A percentile compares a stretch with the other conserved stretches of the same genome.
These are phyloP conservation scores for Cheilinus undulatus DNA, from an alignment of 2,113 vertebrate genomes.

Conservation along the genomic window DNA sequence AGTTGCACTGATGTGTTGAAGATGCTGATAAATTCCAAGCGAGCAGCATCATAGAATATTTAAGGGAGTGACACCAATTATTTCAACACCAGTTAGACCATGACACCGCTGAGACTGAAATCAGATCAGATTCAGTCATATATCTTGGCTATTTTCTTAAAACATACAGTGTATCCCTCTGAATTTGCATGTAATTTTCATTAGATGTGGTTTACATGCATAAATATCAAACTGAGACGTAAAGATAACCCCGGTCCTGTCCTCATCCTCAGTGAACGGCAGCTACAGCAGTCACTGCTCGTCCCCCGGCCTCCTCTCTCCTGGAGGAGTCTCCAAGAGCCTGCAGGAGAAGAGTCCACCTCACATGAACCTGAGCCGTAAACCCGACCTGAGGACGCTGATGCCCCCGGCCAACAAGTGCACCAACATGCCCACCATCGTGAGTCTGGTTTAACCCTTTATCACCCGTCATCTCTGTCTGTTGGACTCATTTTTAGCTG, in stretches of 20 bases:
- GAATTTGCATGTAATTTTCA: too few species aligned
- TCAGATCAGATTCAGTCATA: too few species aligned
- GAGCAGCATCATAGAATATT: too few species aligned
- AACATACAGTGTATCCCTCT: too few species aligned
- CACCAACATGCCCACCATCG: constrained; percentile 90
- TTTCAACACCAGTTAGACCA: too few species aligned
- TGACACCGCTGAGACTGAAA: too few species aligned
- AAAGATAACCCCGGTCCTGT: background rate
- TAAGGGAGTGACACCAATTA: too few species aligned
- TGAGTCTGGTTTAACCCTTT: constrained; percentile 72
- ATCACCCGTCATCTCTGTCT: background rate
- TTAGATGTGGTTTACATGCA: too few species aligned
- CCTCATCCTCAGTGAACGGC: constrained; percentile 85
- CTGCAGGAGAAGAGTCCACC: constrained; percentile 94
- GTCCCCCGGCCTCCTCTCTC: constrained; percentile 94
- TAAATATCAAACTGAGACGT: too few species aligned
- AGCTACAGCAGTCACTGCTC: constrained; percentile 90
- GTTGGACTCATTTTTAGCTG: fast-evolving
- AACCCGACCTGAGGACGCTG: constrained; percentile 93
- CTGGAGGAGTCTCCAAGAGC: constrained; percentile 90
- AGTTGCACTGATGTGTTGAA: too few species aligned
- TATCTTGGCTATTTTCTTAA: too few species aligned
- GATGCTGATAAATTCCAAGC: too few species aligned
- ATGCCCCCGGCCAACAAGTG: constrained; percentile 93
- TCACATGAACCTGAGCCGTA: constrained; percentile 90